Evolutionary conservation across 2,888 invertebrate species (phyloP).

Genomic region (Teleogryllus oceanicus): DNA sequence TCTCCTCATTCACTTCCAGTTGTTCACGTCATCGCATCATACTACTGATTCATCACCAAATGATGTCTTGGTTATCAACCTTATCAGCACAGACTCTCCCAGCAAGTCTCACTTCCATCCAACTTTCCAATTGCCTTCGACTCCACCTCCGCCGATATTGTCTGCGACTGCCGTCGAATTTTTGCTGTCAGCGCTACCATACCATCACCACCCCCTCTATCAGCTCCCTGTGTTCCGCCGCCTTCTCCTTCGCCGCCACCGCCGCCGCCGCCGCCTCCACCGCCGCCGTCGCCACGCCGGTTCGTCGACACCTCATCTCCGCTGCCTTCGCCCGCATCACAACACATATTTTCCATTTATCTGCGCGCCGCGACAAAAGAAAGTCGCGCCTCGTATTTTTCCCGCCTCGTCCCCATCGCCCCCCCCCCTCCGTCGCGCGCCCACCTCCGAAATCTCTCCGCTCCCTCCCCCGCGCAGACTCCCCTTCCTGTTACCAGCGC

Average conservation of each 20-base stretch:
- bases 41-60: too few relatives aligned
- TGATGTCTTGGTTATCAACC: too few relatives aligned
- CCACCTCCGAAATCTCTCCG: neutral
- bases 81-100: too few relatives aligned
- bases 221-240: neutral
- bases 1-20: too few relatives aligned
- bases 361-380: slow-evolving; percentile 7
- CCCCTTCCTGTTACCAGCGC: too few relatives aligned
- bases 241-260: neutral
- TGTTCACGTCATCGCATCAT: too few relatives aligned
- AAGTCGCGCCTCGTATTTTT: neutral
- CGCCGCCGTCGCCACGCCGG: neutral
- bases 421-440: neutral
- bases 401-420: neutral
- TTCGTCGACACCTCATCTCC: neutral
- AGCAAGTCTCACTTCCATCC: too few relatives aligned
- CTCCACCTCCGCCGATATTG: too few relatives aligned
- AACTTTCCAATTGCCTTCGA: too few relatives aligned
- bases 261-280: neutral
- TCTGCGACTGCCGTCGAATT: too few relatives aligned
- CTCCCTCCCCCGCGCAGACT: neutral
- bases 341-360: slow-evolving; percentile 18
- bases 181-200: too few relatives aligned
- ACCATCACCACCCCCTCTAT: neutral
- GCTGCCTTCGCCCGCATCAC: neutral